Evolutionary conservation across 2,797 vertebrate genomes (phyloP), one percentile per base, ranked within the genome.

Genomic region (Pipistrellus pygmaeus): DNA sequence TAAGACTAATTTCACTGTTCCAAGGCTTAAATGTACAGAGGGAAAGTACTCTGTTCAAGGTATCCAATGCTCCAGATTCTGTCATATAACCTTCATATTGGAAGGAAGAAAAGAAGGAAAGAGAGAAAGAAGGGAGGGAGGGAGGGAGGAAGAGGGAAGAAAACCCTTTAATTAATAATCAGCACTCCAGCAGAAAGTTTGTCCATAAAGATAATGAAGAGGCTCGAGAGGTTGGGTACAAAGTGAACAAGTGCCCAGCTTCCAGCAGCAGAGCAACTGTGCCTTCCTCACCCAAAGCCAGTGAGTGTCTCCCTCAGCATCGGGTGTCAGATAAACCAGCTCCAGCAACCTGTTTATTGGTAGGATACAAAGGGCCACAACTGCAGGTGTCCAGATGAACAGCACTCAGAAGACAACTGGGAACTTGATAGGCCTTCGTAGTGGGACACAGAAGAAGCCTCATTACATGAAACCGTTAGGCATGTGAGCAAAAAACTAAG

Each of bases 391-490:
- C 83, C 96, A 68, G 72, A 53, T 9, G 91, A 96, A 46, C 55
- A 72, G 0, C 57, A 20, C 5, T 0, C 72, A n/a, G 93, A 72
- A 87, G 88, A 94, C 55, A 92, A 83, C 96, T 62, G 66, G 64
- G 97, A 97, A 97, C 48, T 93, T 97, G 91, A 93, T 96, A 60
- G 96, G 77, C 66, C 44, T 48, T 44, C 21, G 62, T n/a, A 95
- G 94, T 69, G 96, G 97, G 62, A 95, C 82, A n/a, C 98, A 98
- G 85, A 98, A 97, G 96, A 98, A 98, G 83, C 98, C 98, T 66
- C 99, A 99, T 97, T 99, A 98, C 91, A 48, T 99, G 76, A 98
- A 99, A 93, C 97, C 99, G 64, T 94, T 99, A 64, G 99, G 99
- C 96, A 98, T 95, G 92, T 97, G 98, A 83, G 98, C 99, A 90